These are phyloP conservation scores for Shargacucullia verbasci DNA, from an alignment of 2,888 invertebrate species.

Conservation along the genomic window DNA sequence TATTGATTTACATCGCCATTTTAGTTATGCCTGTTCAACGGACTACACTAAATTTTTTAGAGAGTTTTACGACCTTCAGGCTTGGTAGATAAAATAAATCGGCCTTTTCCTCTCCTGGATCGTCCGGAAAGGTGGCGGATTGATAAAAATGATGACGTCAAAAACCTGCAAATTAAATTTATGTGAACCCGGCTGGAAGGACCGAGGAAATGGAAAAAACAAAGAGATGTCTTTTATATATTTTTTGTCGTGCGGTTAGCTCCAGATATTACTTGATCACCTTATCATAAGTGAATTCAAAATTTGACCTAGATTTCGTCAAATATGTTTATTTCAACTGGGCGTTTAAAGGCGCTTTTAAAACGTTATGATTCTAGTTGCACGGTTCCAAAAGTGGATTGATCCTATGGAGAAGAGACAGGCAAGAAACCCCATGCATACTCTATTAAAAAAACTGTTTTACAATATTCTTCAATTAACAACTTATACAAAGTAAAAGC, in stretches of 20 bases:
- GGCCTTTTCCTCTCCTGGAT: constrained; percentile 16
- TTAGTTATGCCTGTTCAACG: constrained; percentile 33
- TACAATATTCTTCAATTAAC: no score
- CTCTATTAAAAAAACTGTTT: no score
- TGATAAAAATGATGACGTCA: constrained; percentile 8
- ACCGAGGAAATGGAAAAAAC: constrained; percentile 3
- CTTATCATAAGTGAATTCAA: not conserved
- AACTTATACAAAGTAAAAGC: no score
- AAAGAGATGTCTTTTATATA: constrained; percentile 5
- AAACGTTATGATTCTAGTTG: no score
- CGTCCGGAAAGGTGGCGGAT: constrained; percentile 4
- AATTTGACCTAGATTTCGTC: not conserved
- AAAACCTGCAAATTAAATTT: constrained; percentile 20
- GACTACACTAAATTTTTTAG: constrained; percentile 14
- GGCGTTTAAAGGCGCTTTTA: no score
- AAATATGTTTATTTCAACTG: no score
- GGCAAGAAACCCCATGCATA: no score
- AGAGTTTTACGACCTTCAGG: constrained; percentile 31
- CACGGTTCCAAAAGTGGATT: no score
- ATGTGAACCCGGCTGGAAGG: not conserved
- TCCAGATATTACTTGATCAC: not conserved
- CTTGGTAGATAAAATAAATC: constrained; percentile 25
- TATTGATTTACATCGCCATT: constrained; percentile 47
- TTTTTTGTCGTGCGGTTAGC: constrained; percentile 2
- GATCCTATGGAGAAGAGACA: no score